phyloP scores from a whole-genome alignment of 2,888 invertebrate species.

The Spialia ferax region DNA sequence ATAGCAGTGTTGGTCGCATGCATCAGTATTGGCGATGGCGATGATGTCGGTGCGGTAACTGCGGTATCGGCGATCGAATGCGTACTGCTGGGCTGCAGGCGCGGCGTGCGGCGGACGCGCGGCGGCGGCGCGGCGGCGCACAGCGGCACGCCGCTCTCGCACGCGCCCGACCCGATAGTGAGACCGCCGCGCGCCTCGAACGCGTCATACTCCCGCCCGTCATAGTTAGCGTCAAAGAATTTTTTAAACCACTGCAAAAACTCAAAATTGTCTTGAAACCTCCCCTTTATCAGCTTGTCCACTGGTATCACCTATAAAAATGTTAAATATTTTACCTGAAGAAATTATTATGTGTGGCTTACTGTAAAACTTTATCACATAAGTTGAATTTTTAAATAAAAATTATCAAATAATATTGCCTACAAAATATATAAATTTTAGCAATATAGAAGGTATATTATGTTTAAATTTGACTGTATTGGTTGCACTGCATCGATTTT shows the following conservation, averaged over 20 bases:
- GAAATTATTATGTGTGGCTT: neutral
- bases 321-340: conserved; percentile 3
- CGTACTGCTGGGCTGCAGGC: conserved; percentile 72
- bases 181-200: conserved; percentile 95
- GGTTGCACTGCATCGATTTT: too few relatives aligned
- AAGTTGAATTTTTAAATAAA: too few relatives aligned
- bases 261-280: conserved; percentile 99
- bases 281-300: conserved; percentile 99
- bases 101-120: conserved; percentile 58
- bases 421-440: too few relatives aligned
- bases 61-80: conserved; percentile 50
- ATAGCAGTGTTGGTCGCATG: conserved; percentile 19
- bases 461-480: too few relatives aligned
- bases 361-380: too few relatives aligned
- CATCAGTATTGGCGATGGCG: neutral
- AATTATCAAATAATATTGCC: too few relatives aligned
- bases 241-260: conserved; percentile 99
- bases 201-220: conserved; percentile 98
- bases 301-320: conserved; percentile 97
- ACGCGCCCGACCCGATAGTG: conserved; percentile 91
- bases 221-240: conserved; percentile 99
- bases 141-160: conserved; percentile 81
- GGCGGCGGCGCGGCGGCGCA: conserved; percentile 64
- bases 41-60: neutral
- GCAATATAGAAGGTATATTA: too few relatives aligned